Base-by-base conservation (phyloP, 2,113 vertebrate species). In the Labeo rohita region DNA sequence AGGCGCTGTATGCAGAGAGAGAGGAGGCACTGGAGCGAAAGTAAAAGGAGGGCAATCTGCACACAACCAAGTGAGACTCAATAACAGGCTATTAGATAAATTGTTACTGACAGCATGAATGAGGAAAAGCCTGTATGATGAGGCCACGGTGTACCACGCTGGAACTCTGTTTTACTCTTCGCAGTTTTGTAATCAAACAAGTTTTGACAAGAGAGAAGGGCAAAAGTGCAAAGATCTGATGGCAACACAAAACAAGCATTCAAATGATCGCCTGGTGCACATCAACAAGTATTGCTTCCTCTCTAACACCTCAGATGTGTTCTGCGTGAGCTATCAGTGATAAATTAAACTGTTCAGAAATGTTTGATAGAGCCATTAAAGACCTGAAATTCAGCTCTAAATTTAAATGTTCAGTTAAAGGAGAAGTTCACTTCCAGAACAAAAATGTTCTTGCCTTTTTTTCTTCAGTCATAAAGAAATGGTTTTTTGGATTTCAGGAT, bases 261-360 rank as follows among this genome's bases (percentile, higher is more conserved):
- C 15, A 49, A 13, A 43, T 56, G 34, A 54, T 68, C 7, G 11
- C 28, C 49, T n/a, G 34, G 28, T 66, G 21, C 52, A 63, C 49
- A 80, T 52, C 34, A 23, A 49, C 59, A 85, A 88, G 63, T 68
- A 81, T 81, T 61, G 5, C 61, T 81, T 23, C 56, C 23, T 68
- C 75, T 80, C 72, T 78, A 78, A 61, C 28, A 50, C 39, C 21
- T 86, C 75, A 86, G 79, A 86, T 52, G 36, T 16, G 54, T 66
- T 76, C 70, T 66, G 12, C 12, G 49, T n/a, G 8, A 36, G 47
- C 47, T 43, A n/a, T 34, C 54, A 11, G 8, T 84, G 39, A 45
- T 65, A 78, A 73, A 50, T 11, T 63, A 8, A 65, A n/a, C 23
- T 28, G 10, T 65, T 28, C 4, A 65, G n/a, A 65, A 39, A 39